A percentile compares a stretch with the other conserved stretches of the same genome.
Evolutionary conservation across 2,797 vertebrate species (phyloP).

Genomic region (Brachymystax lenok): DNA sequence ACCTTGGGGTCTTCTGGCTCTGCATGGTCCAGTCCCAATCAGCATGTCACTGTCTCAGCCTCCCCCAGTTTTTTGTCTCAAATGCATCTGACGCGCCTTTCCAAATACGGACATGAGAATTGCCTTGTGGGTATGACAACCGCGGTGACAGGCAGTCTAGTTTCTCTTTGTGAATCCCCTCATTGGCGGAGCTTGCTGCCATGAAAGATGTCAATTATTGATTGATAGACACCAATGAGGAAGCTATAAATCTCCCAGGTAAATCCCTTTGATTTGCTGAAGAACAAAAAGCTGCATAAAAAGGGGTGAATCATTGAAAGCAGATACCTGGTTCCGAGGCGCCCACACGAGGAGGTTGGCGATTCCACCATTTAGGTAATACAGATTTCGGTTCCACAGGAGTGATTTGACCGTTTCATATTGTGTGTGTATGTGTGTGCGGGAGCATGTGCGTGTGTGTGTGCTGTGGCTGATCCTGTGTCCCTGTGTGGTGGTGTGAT

Average conservation of each 20-base stretch:
- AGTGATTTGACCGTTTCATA: neutral
- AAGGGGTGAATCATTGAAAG: slow-evolving; percentile 70
- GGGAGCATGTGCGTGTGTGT: slow-evolving; percentile 6
- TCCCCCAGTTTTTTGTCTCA: slow-evolving; percentile 19
- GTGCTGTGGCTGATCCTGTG: slow-evolving; percentile 22
- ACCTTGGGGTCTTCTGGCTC: slow-evolving; percentile 15
- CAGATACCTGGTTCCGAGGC: slow-evolving; percentile 17
- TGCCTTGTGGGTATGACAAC: slow-evolving; percentile 59
- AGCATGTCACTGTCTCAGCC: neutral
- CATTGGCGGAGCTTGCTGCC: slow-evolving; percentile 53
- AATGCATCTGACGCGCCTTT: slow-evolving; percentile 10
- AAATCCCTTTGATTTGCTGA: slow-evolving; percentile 58
- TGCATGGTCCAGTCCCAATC: neutral
- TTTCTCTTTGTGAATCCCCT: slow-evolving; percentile 52
- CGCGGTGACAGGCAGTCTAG: slow-evolving; percentile 34
- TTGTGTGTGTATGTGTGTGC: slow-evolving; percentile 8
- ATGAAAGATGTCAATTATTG: slow-evolving; percentile 74
- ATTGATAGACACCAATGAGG: slow-evolving; percentile 68
- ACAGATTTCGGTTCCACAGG: neutral
- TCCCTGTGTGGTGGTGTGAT: slow-evolving; percentile 45
- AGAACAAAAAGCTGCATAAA: slow-evolving; percentile 5
- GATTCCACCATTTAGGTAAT: neutral
- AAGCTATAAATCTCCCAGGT: slow-evolving; percentile 58
- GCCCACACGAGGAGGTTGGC: neutral
- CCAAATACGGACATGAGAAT: slow-evolving; percentile 34